phyloP scores from a whole-genome alignment of 1,140 invertebrate species.

The Phthorimaea operculella region DNA sequence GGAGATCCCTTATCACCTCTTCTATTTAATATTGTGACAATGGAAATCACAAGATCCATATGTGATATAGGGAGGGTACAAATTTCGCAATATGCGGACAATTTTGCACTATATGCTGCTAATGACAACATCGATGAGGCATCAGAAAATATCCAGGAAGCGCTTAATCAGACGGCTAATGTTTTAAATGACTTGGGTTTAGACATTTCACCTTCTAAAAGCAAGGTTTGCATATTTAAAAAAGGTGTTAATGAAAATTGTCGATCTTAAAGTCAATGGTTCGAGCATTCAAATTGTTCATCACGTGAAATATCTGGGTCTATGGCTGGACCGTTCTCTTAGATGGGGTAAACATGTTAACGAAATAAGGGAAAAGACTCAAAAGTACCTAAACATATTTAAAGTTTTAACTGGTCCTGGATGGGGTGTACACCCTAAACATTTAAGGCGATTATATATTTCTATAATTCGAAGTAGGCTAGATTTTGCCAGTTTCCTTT shows the following conservation, averaged over 20 bases:
- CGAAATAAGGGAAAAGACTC: neutral
- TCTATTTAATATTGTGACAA: too few relatives aligned
- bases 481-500: neutral
- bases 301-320: neutral
- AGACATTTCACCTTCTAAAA: neutral
- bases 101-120: neutral
- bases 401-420: neutral
- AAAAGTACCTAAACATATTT: neutral
- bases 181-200: neutral
- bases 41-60: neutral
- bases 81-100: conserved; percentile 3
- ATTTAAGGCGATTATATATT: neutral
- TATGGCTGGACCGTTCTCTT: neutral
- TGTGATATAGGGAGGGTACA: neutral
- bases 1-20: conserved; percentile 3
- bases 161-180: neutral
- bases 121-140: neutral
- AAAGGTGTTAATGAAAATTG: neutral
- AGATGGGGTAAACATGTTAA: neutral
- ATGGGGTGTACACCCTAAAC: neutral
- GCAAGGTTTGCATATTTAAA: neutral
- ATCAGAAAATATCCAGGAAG: neutral
- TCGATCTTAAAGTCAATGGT: neutral
- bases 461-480: neutral
- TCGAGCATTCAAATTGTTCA: neutral